Evolutionary conservation across 1,140 invertebrate species (phyloP), one percentile per base, ranked within the genome.

Genomic region (Sycophaga agraensis): DNA sequence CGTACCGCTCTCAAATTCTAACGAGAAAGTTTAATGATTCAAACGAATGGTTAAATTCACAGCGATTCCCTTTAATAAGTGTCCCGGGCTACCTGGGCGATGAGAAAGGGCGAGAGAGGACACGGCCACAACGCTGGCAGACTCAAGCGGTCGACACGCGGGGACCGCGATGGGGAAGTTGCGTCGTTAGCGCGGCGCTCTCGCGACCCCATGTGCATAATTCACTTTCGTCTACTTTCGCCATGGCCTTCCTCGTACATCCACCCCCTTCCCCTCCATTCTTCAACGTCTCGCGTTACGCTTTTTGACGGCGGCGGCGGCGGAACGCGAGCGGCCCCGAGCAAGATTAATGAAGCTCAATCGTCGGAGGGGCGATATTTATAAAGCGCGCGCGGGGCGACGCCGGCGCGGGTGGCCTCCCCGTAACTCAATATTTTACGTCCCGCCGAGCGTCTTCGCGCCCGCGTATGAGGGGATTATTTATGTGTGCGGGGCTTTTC

Each of bases 381-480:
- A 57, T 57, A 37, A 57, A 48, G 19, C 16, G 5, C 1, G 24
- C 5, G 1, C 12, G 26, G 2, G 35, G 17, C 22, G 22, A 11
- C 5, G 11, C 26, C n/a, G n/a, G n/a, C n/a, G n/a, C n/a, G n/a
- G n/a, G n/a, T n/a, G n/a, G n/a, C n/a, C n/a, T 24, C 24, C 46
- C 35, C 42, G 26, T 43, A 55, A 55, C 35, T 43, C 54, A 46
- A 48, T 56, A 56, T 56, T 45, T 56, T 21, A 56, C 22, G n/a
- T 14, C 3, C 21, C 9, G 14, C 1, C 21, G 21, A 45, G 9
- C 14, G 14, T 21, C 40, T 50, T 37, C 31, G 11, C 7, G 8
- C 11, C 1, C 7, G 16, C 1, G 8, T 2, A 7, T 7, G 24
- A 16, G 39, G 0, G 9, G 35, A 53, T 53, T 53, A 37, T 39